Base-by-base conservation (phyloP, 2,888 invertebrate species). In the Meganola albula region DNA sequence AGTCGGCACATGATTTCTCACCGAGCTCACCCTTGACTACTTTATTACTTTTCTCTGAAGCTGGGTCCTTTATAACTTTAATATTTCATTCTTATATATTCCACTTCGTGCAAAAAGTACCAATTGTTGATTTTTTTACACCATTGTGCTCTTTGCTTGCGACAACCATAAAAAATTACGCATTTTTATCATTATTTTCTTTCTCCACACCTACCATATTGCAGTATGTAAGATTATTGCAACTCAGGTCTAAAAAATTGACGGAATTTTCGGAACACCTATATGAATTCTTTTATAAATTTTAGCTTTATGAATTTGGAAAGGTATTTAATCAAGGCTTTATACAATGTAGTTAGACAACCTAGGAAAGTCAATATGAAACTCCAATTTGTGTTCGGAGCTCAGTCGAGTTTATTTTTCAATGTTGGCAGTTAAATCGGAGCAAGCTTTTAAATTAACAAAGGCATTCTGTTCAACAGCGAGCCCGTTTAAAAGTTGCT, bases 381-480 rank as follows among this genome's bases (percentile, higher is more conserved):
- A 58, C 54, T 61, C 53, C 52, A 58, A 58, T 58, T 58, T 49
- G 48, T 48, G 42, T 52, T 38, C 31, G 32, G 26, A 48, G 23
- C 31, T 31, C 30, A 25, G 38, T 37, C 23, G 37, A 53, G 46
- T 60, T 66, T 61, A 60, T 62, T 70, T 72, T 67, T 63, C 58
- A 57, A 34, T 5, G 12, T 34, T 40, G 25, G 40, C 26, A 61
- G 58, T 58, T 49, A 45, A 58, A 67, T 65, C 53, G 53, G 52
- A 63, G 57, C 58, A 63, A 59, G 65, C 55, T 71, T 73, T 72
- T 63, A 64, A 72, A 74, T 72, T 73, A 76, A 80, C 77, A 82
- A 80, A 77, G 57, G 74, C 62, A 53, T 68, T 66, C 53, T 58
- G 59, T 66, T 67, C 58, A 50, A 49, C 55, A 55, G 45, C 49